Evolutionary conservation across 2,888 invertebrate species (phyloP).

Genomic region (Nomada ferruginata): DNA sequence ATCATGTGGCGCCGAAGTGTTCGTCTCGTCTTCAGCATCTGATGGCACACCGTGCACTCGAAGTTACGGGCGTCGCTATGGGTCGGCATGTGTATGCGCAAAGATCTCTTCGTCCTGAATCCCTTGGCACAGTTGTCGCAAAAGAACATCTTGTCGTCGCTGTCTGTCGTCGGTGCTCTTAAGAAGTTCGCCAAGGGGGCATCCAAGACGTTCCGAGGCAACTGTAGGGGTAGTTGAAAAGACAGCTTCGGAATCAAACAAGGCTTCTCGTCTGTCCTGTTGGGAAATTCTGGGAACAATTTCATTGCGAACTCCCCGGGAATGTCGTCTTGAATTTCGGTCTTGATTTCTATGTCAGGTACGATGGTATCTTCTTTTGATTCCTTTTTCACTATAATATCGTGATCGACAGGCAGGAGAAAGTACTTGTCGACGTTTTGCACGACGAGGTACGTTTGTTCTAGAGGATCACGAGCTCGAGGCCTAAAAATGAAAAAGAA

Average conservation of each 20-base stretch:
- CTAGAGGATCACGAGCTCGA: constrained; percentile 28
- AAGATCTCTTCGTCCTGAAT: constrained; percentile 1
- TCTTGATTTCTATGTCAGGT: background rate
- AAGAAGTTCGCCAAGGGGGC: background rate
- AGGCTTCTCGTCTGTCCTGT: background rate
- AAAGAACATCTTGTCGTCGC: background rate
- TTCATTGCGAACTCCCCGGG: background rate
- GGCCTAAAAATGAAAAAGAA: constrained; percentile 56
- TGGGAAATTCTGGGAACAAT: accelerated
- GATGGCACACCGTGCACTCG: constrained; percentile 30
- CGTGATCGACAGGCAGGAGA: constrained; percentile 15
- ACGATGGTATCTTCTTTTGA: background rate
- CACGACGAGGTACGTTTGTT: constrained; percentile 39
- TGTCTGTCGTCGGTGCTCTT: too few species aligned
- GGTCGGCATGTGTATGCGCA: constrained; percentile 15
- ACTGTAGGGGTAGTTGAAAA: background rate
- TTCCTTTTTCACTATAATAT: background rate
- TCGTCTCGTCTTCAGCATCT: constrained; percentile 5
- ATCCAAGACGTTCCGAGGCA: background rate
- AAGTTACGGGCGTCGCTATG: background rate
- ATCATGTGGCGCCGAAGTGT: constrained; percentile 7
- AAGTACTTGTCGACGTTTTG: constrained; percentile 35
- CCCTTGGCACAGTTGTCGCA: constrained; percentile 15
- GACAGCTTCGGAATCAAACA: too few species aligned
- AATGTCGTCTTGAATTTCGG: background rate